Evolutionary conservation across 2,888 invertebrate genomes (phyloP), one percentile per base, ranked within the genome.

Genomic region (Geophilus truncorum): DNA sequence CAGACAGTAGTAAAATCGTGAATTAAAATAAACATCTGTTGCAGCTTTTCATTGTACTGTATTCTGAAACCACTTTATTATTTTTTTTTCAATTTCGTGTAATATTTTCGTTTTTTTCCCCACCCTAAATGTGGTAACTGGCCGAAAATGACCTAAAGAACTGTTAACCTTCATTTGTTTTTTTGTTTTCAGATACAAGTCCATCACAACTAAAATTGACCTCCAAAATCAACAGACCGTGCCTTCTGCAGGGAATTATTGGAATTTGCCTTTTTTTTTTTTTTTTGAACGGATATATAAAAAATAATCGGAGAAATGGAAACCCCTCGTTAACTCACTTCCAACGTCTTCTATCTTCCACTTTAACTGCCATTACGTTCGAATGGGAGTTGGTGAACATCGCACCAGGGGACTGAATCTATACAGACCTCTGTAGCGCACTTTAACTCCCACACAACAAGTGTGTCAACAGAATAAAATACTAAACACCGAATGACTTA

Each of bases 121-220:
- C 45, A 12, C 3, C 45, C 12, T 18, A 57, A 57, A 4, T 21
- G 21, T 57, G 4, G n/a, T n/a, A n/a, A n/a, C n/a, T n/a, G n/a
- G n/a, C n/a, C n/a, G n/a, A n/a, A n/a, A n/a, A n/a, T 57, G 57
- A 57, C 57, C 57, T 57, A 23, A 57, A 57, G 57, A 57, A 57
- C 57, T 57, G 21, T 21, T 57, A 57, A 18, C 57, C 57, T 57
- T 23, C 23, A 23, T 57, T 57, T 21, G 7, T 23, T 57, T 57
- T 57, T 21, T 21, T 21, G 6, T n/a, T 23, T 23, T 23, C 12
- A 18, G 45, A 4, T 45, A 45, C 5, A 45, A 45, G 45, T 45
- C 45, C 45, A 57, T 57, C 10, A 9, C 5, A 21, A 57, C 18
- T 23, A 57, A 4, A 57, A 21, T 57, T 57, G 57, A 57, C 57